Evolutionary conservation across 2,888 invertebrate genomes (phyloP), one percentile per base, ranked within the genome.

Genomic region (Tridacna gigas): DNA sequence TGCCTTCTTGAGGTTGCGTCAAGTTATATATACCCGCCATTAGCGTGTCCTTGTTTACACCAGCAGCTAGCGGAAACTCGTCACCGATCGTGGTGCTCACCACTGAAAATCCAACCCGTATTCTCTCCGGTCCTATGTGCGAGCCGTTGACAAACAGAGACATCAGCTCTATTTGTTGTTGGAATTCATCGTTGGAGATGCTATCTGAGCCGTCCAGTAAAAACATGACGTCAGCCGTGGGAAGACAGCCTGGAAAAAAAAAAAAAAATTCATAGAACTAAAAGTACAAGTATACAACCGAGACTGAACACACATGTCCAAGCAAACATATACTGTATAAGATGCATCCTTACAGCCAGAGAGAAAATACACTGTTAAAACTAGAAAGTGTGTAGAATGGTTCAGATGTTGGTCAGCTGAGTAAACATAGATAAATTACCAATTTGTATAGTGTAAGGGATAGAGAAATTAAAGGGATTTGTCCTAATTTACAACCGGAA

Each of bases 121-220:
- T 74, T 1, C 66, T 66, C 13, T 84, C 80, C 2, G 74, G 65
- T 56, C 85, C 77, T 2, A 89, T 74, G 60, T 83, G 81, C 0
- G 83, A 75, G 26, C 56, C 56, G 48, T 85, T 73, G 0, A 86
- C 78, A 60, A 86, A 85, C 0, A 76, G 75, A 25, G 47, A 74
- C 48, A 89, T 66, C 47, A 89, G 83, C n/a, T 85, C 63, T 22
- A 60, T 74, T 56, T 89, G 86, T 48, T 86, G 73, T 13, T 67
- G 18, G 51, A 89, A 89, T 65, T 89, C 88, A 7, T 80, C 74
- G 37, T 79, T 81, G 9, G 88, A 86, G 7, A 89, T 89, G 60
- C 88, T 89, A 77, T 89, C 88, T 1, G 86, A 86, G 1, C 86
- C 88, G 74, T 89, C 88, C 12, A 89, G 20, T 4, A 89, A 75